Evolutionary conservation across 2,888 invertebrate genomes (phyloP).

Genomic region (Hypena proboscidalis): DNA sequence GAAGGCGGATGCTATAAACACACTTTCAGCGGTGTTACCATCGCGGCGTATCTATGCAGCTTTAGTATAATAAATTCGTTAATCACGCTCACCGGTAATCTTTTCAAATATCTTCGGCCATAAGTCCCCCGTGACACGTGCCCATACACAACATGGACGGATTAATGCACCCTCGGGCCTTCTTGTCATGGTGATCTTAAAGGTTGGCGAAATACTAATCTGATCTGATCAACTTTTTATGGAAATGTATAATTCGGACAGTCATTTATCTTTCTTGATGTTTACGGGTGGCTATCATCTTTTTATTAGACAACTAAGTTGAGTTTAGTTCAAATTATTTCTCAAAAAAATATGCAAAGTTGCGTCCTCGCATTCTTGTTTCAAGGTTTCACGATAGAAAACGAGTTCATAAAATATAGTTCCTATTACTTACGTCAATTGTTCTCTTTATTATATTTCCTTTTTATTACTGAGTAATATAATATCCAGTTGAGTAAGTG

Average conservation of each 20-base stretch:
- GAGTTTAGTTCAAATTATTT: slow-evolving; percentile 1
- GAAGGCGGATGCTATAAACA: slow-evolving; percentile 84
- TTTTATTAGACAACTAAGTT: slow-evolving; percentile 8
- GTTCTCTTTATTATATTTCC: slow-evolving; percentile 13
- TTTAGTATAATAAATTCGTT: slow-evolving; percentile 52
- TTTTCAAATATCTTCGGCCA: slow-evolving; percentile 23
- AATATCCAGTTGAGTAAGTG: slow-evolving; percentile 23
- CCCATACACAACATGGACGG: slow-evolving; percentile 31
- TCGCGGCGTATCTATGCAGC: slow-evolving; percentile 54
- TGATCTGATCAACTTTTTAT: slow-evolving; percentile 37
- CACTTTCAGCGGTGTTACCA: slow-evolving; percentile 73
- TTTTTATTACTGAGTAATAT: slow-evolving; percentile 18
- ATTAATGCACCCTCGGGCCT: slow-evolving; percentile 38
- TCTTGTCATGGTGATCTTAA: slow-evolving; percentile 20
- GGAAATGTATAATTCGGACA: slow-evolving; percentile 28
- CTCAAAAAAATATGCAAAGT: neutral
- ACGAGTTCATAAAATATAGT: slow-evolving; percentile 16
- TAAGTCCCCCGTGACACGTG: slow-evolving; percentile 35
- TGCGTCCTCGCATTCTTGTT: slow-evolving; percentile 7
- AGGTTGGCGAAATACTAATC: slow-evolving; percentile 37
- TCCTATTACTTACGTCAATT: neutral
- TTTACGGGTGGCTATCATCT: slow-evolving; percentile 10
- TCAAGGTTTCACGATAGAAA: slow-evolving; percentile 7
- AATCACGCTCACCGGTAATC: slow-evolving; percentile 34
- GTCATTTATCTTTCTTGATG: slow-evolving; percentile 28